Base-by-base conservation (phyloP, 2,888 invertebrate species). In the Eremobia ochroleuca region DNA sequence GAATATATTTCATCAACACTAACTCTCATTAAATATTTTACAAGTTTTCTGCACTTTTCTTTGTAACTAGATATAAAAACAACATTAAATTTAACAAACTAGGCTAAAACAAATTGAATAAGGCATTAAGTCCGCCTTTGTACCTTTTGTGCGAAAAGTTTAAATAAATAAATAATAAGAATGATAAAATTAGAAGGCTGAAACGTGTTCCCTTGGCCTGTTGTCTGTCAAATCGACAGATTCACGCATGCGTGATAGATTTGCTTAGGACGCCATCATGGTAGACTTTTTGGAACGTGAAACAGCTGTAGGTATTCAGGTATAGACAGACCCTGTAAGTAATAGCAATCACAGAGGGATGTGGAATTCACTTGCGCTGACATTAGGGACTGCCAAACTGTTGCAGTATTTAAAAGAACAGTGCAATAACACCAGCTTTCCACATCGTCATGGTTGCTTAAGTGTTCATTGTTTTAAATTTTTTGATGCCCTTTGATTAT, bases 201-300 rank as follows among this genome's bases (percentile, higher is more conserved):
- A 52, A 76, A 40, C 15, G 8, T 15, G 15, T 28, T 64, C 13
- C 55, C 21, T 68, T 65, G 59, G 68, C 76, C 6, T 18, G n/a
- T 31, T 52, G 59, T n/a, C 13, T 65, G 64, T 69, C 58, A 69
- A 82, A 31, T 46, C 11, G 31, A 1, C 9, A 59, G 11, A 15
- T 59, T 65, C 11, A 70, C 82, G 82, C 82, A 65, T 70, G 80
- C 80, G 77, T n/a, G 3, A 1, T 64, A 18, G n/a, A 21, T 25
- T 25, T 31, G 0, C 31, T 40, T 1, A 4, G 21, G 25, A 2
- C 0, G 37, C 40, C 62, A 43, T 62, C 1, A 1, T 18, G 31
- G 28, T 9, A 28, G 59, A 28, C 40, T 31, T 69, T 1, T 69
- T 69, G 69, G 21, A 37, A 40, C 1, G 15, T 15, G 9, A 28